phyloP scores from a whole-genome alignment of 2,888 invertebrate genomes.

The Thymelicus sylvestris region DNA sequence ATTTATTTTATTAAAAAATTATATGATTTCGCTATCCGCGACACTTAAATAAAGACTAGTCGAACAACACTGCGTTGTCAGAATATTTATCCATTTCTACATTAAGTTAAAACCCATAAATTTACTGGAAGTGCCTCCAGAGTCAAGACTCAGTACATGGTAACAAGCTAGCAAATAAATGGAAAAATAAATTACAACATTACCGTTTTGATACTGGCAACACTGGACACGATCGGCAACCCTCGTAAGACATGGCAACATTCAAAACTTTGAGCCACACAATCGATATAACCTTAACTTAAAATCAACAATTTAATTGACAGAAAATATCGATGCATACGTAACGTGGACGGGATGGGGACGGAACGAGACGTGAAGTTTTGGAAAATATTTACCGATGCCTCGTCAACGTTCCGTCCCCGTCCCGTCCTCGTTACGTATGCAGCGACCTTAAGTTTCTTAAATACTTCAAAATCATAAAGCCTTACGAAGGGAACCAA shows the following conservation, averaged over 20 bases:
- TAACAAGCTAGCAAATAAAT: constrained; percentile 4
- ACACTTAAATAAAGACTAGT: constrained; percentile 63
- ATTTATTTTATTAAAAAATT: constrained; percentile 43
- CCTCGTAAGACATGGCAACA: neutral
- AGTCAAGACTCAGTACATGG: neutral
- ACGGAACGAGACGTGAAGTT: too few relatives aligned
- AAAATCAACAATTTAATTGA: neutral
- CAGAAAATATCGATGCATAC: too few relatives aligned
- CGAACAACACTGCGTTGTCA: constrained; percentile 52
- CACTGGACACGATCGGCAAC: neutral
- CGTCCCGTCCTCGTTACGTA: too few relatives aligned
- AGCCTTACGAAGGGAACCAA: too few relatives aligned
- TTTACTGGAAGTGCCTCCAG: neutral
- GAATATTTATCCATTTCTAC: constrained; percentile 14
- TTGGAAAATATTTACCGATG: too few relatives aligned
- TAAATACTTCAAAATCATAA: neutral
- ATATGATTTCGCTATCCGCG: constrained; percentile 46
- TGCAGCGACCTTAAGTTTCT: too few relatives aligned
- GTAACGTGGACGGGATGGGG: too few relatives aligned
- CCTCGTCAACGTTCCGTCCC: too few relatives aligned
- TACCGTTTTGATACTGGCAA: neutral
- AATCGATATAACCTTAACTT: neutral
- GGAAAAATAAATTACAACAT: constrained; percentile 12
- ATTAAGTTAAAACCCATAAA: constrained; percentile 6
- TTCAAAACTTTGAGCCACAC: neutral